Evolutionary conservation across 2,797 vertebrate species (phyloP).

Genomic region (Oryzias dopingdopingensis): DNA sequence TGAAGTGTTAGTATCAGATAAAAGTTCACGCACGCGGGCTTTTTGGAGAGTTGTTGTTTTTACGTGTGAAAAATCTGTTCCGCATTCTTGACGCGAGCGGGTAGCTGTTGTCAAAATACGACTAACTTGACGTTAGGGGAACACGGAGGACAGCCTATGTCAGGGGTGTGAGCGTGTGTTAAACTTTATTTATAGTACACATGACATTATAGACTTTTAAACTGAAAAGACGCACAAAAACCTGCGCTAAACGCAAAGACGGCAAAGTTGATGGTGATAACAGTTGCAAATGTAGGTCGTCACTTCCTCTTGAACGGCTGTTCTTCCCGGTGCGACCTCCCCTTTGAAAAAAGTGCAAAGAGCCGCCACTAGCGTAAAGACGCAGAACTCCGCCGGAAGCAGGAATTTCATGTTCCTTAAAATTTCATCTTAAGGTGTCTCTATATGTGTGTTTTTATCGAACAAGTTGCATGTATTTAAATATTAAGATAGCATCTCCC

Average conservation of each 20-base stretch:
- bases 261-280: constrained; percentile 63
- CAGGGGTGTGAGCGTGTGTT: neutral
- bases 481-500: too few species aligned
- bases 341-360: constrained; percentile 12
- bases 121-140: neutral
- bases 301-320: constrained; percentile 81
- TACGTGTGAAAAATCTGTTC: constrained; percentile 67
- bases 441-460: too few species aligned
- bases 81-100: constrained; percentile 71
- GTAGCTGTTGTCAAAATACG: constrained; percentile 36
- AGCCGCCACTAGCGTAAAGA: constrained; percentile 4
- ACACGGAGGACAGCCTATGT: neutral
- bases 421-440: too few species aligned
- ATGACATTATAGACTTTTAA: too few species aligned
- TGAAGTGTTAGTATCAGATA: neutral
- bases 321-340: constrained; percentile 79
- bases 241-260: constrained; percentile 12
- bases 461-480: too few species aligned
- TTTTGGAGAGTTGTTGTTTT: constrained; percentile 45
- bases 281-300: constrained; percentile 73
- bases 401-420: neutral
- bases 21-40: constrained; percentile 2
- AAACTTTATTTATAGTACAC: neutral
- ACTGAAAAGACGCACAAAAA: neutral
- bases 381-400: constrained; percentile 42